phyloP scores from a whole-genome alignment of 2,113 vertebrate species.

The Neoarius graeffei region DNA sequence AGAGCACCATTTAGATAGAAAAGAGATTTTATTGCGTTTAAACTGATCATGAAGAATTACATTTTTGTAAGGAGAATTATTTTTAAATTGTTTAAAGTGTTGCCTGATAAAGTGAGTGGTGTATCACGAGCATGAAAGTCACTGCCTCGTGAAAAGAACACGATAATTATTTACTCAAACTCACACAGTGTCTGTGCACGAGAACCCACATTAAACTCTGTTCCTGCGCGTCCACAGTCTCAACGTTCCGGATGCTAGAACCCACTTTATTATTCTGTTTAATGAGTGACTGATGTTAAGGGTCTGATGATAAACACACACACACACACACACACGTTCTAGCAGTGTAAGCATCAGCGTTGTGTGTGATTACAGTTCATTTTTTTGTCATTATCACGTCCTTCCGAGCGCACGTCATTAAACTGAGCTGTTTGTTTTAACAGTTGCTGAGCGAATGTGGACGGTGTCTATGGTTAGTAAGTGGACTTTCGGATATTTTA shows the following conservation, averaged over 20 bases:
- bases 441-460: conserved; percentile 58
- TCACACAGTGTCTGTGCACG: neutral
- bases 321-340: neutral
- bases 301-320: neutral
- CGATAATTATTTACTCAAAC: neutral
- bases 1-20: neutral
- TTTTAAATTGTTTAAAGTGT: neutral
- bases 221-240: neutral
- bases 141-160: neutral
- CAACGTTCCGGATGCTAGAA: neutral
- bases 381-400: neutral
- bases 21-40: neutral
- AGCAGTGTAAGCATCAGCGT: neutral
- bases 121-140: neutral
- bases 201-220: neutral
- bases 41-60: neutral
- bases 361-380: neutral
- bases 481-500: conserved; percentile 31
- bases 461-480: conserved; percentile 47
- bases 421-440: conserved; percentile 17
- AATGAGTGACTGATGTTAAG: neutral
- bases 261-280: neutral
- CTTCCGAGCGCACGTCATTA: neutral
- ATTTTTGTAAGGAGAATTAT: too few relatives aligned
- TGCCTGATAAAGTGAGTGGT: neutral